phyloP scores from a whole-genome alignment of 2,113 vertebrate species.

The Empidonax traillii region DNA sequence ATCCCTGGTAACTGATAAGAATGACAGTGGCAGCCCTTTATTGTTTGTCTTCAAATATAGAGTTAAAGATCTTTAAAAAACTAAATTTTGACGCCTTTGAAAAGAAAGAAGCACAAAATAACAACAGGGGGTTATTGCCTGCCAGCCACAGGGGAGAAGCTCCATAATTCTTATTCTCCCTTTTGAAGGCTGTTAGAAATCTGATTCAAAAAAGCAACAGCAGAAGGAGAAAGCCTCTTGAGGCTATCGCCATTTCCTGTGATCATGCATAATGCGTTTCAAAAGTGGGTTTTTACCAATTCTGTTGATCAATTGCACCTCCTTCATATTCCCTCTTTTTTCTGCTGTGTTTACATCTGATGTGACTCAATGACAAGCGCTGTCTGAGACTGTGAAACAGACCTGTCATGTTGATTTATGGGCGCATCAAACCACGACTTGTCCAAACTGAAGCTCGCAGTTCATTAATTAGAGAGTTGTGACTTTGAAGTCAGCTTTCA shows the following conservation, averaged over 20 bases:
- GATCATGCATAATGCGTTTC: slow-evolving; percentile 99
- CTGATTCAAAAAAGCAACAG: slow-evolving; percentile 87
- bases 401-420: slow-evolving; percentile 99
- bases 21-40: slow-evolving; percentile 94
- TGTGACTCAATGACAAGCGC: slow-evolving; percentile 94
- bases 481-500: slow-evolving; percentile 97
- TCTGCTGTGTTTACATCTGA: slow-evolving; percentile 96
- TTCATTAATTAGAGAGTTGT: slow-evolving; percentile 99
- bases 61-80: slow-evolving; percentile 99
- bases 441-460: slow-evolving; percentile 98
- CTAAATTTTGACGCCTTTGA: slow-evolving; percentile 98
- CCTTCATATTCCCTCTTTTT: slow-evolving; percentile 83
- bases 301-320: slow-evolving; percentile 99
- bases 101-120: slow-evolving; percentile 99
- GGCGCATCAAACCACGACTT: slow-evolving; percentile 98
- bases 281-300: slow-evolving; percentile 95
- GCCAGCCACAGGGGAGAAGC: slow-evolving; percentile 94
- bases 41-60: slow-evolving; percentile 97
- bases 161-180: slow-evolving; percentile 96
- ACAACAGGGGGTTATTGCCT: slow-evolving; percentile 99
- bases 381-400: slow-evolving; percentile 95
- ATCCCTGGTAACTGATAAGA: slow-evolving; percentile 94
- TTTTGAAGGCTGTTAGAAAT: slow-evolving; percentile 98
- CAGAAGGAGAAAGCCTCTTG: slow-evolving; percentile 91
- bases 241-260: slow-evolving; percentile 99